Evolutionary conservation across 2,113 vertebrate genomes (phyloP).

Genomic region (Typhlomys cinereus): DNA sequence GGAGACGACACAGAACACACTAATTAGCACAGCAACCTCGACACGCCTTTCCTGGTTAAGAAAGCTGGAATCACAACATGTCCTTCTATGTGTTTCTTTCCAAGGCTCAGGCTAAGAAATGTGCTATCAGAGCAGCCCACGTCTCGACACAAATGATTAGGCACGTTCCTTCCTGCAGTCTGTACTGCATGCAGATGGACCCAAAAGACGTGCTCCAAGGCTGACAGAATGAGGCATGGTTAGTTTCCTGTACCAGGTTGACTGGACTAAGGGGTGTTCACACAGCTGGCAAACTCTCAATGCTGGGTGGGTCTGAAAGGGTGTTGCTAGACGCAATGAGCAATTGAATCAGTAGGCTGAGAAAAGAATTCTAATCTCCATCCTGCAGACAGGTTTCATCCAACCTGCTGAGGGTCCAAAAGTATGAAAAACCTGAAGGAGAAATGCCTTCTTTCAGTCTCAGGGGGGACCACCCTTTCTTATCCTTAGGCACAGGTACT

Average conservation of each 20-base stretch:
- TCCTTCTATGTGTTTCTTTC: conserved; percentile 18
- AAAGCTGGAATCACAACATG: conserved; percentile 46
- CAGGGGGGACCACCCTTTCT: neutral
- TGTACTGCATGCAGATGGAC: neutral
- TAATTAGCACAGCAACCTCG: conserved; percentile 63
- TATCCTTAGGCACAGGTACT: neutral
- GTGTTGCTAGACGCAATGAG: neutral
- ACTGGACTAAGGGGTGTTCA: neutral
- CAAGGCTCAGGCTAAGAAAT: conserved; percentile 23
- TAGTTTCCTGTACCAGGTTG: neutral
- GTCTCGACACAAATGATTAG: neutral
- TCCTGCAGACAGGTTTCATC: neutral
- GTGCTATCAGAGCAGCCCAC: conserved; percentile 17
- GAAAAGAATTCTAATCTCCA: neutral
- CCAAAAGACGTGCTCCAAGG: neutral
- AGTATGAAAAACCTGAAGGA: neutral
- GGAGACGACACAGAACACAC: conserved; percentile 37
- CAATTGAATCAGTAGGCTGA: neutral
- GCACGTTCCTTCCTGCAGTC: neutral
- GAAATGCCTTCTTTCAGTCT: neutral
- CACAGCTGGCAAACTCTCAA: neutral
- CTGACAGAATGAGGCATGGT: neutral
- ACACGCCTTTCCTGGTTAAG: neutral
- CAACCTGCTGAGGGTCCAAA: neutral
- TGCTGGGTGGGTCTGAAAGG: neutral